A percentile compares a stretch with the other conserved stretches of the same genome.
phyloP scores from a whole-genome alignment of 2,888 invertebrate genomes.

The Rhagonycha lutea region DNA sequence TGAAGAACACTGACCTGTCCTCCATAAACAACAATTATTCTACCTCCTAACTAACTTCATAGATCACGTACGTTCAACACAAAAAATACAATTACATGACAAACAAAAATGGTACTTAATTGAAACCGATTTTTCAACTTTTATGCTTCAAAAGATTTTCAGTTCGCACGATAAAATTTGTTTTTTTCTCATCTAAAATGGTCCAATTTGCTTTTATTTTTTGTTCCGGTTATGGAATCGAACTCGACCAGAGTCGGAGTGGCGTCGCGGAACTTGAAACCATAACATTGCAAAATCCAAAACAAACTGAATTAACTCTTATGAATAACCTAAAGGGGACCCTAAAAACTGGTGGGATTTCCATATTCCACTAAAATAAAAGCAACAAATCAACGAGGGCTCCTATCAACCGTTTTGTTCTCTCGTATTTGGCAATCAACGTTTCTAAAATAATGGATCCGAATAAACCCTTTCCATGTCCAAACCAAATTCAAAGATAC shows the following conservation, averaged over 20 bases:
- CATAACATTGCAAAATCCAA: too few species aligned
- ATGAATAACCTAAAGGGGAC: too few species aligned
- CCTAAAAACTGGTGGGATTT: too few species aligned
- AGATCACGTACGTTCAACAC: constrained; percentile 9
- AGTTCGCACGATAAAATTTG: too few species aligned
- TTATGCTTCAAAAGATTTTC: neutral
- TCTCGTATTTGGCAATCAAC: neutral
- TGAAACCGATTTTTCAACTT: neutral
- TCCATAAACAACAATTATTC: constrained; percentile 16
- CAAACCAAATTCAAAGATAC: neutral
- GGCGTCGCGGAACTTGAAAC: too few species aligned
- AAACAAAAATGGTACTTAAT: neutral
- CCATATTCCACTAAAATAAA: neutral
- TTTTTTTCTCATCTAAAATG: too few species aligned
- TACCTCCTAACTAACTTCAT: constrained; percentile 3
- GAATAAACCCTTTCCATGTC: neutral
- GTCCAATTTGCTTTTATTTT: too few species aligned
- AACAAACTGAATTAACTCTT: too few species aligned
- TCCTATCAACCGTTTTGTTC: neutral
- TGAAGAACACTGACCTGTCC: constrained; percentile 46
- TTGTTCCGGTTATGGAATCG: too few species aligned
- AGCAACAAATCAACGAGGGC: neutral
- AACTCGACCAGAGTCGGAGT: too few species aligned
- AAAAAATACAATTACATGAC: constrained; percentile 7
- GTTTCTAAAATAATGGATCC: neutral